Percentiles rank a stretch among this genome's conserved stretches.
Conservation (phyloP, 2,888 invertebrate species). For the Scaptomyza tumidula region DNA sequence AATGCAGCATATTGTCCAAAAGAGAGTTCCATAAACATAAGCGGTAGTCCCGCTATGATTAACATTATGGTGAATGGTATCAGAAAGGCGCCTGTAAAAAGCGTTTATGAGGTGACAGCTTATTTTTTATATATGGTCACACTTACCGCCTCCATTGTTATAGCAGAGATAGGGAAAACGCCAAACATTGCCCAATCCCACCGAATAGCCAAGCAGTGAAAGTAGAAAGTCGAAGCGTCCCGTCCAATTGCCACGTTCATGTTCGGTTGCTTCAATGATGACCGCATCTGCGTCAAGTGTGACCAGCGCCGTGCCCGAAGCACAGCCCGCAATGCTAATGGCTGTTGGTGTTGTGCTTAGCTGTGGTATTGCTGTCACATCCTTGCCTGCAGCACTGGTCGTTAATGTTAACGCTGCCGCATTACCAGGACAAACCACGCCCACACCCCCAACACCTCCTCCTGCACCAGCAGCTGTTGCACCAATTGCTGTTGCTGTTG, state of each 20-base stretch:
- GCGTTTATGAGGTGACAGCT: too few relatives aligned
- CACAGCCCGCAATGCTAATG: constrained; percentile 78
- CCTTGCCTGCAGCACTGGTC: constrained; percentile 37
- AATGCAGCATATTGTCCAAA: constrained; percentile 93
- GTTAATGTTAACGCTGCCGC: constrained; percentile 53
- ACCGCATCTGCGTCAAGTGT: constrained; percentile 67
- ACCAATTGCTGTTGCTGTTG: not conserved
- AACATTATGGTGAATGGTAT: constrained; percentile 93
- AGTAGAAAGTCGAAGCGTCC: constrained; percentile 91
- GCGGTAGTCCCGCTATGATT: constrained; percentile 91
- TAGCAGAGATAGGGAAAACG: constrained; percentile 91
- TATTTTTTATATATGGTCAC: not conserved
- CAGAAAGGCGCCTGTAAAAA: constrained; percentile 89
- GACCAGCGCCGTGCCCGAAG: constrained; percentile 81
- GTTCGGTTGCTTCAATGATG: constrained; percentile 70
- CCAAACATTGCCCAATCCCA: constrained; percentile 91
- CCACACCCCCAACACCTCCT: constrained; percentile 13
- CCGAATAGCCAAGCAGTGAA: constrained; percentile 89
- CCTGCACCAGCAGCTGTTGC: constrained; percentile 8
- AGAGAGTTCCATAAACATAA: constrained; percentile 94
- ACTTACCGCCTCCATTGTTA: constrained; percentile 90
- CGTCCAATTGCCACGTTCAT: constrained; percentile 90
- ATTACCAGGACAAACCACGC: constrained; percentile 59
- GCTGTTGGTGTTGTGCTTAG: constrained; percentile 70
- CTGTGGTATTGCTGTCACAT: constrained; percentile 38